Conservation (phyloP, 2,113 vertebrate species). For the Lamprologus tigripictilis region DNA sequence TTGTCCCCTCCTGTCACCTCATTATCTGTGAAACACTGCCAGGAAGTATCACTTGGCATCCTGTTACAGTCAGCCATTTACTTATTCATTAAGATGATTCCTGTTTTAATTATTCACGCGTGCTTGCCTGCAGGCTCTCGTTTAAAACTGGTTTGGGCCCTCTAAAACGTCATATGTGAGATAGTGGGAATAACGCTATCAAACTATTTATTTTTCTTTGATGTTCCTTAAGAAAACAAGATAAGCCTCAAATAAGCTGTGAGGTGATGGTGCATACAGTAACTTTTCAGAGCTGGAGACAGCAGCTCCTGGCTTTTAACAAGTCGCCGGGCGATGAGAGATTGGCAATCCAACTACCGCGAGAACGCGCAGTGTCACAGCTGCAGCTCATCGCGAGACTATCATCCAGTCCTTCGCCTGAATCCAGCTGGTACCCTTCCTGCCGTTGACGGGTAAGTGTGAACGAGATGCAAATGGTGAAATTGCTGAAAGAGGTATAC, state of each 20-base stretch:
- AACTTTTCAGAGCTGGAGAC: background rate
- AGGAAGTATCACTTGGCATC: conserved; percentile 58
- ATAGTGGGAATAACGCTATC: background rate
- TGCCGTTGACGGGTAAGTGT: conserved; percentile 67
- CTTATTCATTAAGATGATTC: conserved; percentile 70
- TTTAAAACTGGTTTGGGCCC: background rate
- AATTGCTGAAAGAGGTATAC: background rate
- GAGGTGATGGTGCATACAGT: rapidly evolving
- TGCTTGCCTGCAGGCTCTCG: conserved; percentile 13
- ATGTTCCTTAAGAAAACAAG: rapidly evolving
- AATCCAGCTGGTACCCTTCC: conserved; percentile 60
- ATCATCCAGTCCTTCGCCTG: conserved; percentile 42
- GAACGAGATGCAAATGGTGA: conserved; percentile 38
- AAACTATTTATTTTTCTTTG: background rate
- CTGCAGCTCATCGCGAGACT: conserved; percentile 46
- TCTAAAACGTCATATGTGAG: background rate
- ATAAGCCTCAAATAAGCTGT: too few species aligned
- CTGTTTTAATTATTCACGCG: conserved; percentile 67
- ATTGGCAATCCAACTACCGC: conserved; percentile 27
- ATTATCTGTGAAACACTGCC: conserved; percentile 41
- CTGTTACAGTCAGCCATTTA: conserved; percentile 54
- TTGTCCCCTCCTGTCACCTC: conserved; percentile 14
- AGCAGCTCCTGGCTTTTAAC: background rate
- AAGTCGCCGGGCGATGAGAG: background rate
- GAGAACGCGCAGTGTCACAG: conserved; percentile 1